Base-by-base conservation (phyloP, 1,140 invertebrate genomes). In the Drosophila sp. region DNA sequence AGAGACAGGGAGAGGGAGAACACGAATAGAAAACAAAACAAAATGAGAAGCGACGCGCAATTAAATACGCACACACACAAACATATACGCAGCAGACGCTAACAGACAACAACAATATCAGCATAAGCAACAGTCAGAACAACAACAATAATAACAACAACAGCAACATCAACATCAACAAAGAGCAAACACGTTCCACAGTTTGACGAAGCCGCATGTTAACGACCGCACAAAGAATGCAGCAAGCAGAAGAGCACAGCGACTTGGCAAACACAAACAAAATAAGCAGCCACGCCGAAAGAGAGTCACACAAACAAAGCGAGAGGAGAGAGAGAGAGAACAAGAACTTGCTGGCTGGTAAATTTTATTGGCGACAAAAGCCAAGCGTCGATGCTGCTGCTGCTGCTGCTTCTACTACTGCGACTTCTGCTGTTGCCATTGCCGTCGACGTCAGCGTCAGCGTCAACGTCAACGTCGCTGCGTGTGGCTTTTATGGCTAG, bases 401-500 rank as follows among this genome's bases (percentile, higher is more conserved):
- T 46, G 16, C 18, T 29, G 64, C 7, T 43, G 57, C 58, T 21
- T 18, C 2, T 18, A 40, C 40, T 43, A n/a, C n/a, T n/a, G n/a
- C n/a, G 54, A 0, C 25, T 11, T 2, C 2, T 18, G 1, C 69
- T n/a, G 50, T 5, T 27, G 25, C 25, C 25, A 27, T 3, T 5
- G 25, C 2, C 25, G 5, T 27, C 78, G 65, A 64, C 74, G 59
- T 76, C 29, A 5, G 8, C 13, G 18, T n/a, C 11, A 13, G 4
- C 48, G 65, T 29, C 46, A 65, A n/a, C 43, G 46, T 11, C 36
- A 43, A 4, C 40, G 45, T 21, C 74, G 48, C 81, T 78, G 77
- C 74, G 69, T 84, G 81, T 75, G 81, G 80, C 70, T 86, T 84
- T 84, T 78, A 77, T 84, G 81, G 81, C 78, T 86, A 86, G 81